Percentiles rank a stretch among this genome's conserved stretches.
phyloP scores from a whole-genome alignment of 2,113 vertebrate species.

The rabbit (Oryctolagus cuniculus) region mOryCun1.1 NC_091438.1:119355001-119355500 shows the following conservation, averaged over 20 bases:
- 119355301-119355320: constrained; percentile 69
- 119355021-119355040: not conserved
- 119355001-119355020: not conserved
- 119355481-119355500: constrained; percentile 87
- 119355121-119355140: not conserved
- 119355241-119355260: constrained; percentile 41
- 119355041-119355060: not conserved
- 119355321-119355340: constrained; percentile 85
- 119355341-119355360: constrained; percentile 85
- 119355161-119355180: not conserved
- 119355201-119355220: not conserved
- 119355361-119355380: constrained; percentile 88
- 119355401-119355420: constrained; percentile 89
- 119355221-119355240: not conserved
- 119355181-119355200: not conserved
- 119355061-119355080: too few relatives aligned
- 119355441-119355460: constrained; percentile 84
- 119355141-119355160: not conserved
- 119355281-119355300: constrained; percentile 81
- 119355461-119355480: constrained; percentile 83
- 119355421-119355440: constrained; percentile 88
- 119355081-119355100: not conserved
- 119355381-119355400: constrained; percentile 89
- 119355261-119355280: constrained; percentile 81
- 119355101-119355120: too few relatives aligned